phyloP scores from a whole-genome alignment of 2,113 vertebrate genomes.

The Oophaga pumilio region DNA sequence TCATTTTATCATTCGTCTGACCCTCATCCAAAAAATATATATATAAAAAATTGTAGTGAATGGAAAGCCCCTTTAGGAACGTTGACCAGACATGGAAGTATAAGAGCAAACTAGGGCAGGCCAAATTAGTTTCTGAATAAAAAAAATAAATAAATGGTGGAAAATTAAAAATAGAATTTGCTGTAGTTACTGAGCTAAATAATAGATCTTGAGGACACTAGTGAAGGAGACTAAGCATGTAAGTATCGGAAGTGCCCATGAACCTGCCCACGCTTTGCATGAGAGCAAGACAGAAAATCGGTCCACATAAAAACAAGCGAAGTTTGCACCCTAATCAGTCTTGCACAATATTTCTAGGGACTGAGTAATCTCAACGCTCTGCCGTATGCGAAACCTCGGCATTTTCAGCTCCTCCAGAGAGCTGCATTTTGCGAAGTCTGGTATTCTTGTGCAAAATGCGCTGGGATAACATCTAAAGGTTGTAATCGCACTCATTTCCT shows the following conservation, averaged over 20 bases:
- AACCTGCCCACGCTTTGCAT: not conserved
- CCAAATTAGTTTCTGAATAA: too few species aligned
- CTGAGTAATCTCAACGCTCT: not conserved
- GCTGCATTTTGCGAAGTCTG: not conserved
- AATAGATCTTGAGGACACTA: not conserved
- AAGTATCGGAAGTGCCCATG: not conserved
- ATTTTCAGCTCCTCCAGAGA: not conserved
- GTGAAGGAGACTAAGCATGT: not conserved
- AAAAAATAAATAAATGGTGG: too few species aligned
- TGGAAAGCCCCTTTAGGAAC: too few species aligned
- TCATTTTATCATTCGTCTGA: too few species aligned
- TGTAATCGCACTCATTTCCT: constrained; percentile 9
- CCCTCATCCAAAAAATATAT: too few species aligned
- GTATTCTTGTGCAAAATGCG: not conserved
- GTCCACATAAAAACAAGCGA: not conserved
- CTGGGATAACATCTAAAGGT: not conserved
- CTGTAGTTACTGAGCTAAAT: too few species aligned
- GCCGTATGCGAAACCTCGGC: not conserved
- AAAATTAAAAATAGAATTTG: too few species aligned
- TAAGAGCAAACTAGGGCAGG: too few species aligned
- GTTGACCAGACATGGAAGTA: too few species aligned
- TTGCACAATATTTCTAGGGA: not conserved
- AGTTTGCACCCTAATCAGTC: not conserved
- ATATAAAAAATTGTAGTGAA: too few species aligned
- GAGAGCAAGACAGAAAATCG: not conserved